Evolutionary conservation across 2,888 invertebrate species (phyloP).

Genomic region (Leucophenga maculata): DNA sequence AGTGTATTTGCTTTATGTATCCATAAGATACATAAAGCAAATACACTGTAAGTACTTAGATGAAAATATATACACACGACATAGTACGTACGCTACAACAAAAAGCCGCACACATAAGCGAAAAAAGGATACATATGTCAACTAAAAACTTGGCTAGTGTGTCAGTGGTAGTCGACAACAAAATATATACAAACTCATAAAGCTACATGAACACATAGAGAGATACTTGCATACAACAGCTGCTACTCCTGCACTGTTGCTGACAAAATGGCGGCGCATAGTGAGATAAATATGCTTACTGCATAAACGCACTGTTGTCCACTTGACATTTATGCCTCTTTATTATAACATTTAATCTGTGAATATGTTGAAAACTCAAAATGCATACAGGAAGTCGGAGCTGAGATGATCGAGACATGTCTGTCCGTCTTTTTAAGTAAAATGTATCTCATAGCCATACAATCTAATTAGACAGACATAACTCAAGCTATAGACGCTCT

Average conservation of each 20-base stretch:
- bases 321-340: conserved; percentile 45
- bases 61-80: too few relatives aligned
- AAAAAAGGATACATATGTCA: conserved; percentile 32
- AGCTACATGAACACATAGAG: not conserved
- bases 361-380: too few relatives aligned
- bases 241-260: conserved; percentile 17
- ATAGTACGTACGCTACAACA: not conserved
- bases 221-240: conserved; percentile 21
- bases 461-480: too few relatives aligned
- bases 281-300: conserved; percentile 32
- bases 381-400: too few relatives aligned
- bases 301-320: conserved; percentile 61
- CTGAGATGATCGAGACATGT: too few relatives aligned
- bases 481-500: too few relatives aligned
- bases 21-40: conserved; percentile 21
- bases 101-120: conserved; percentile 23
- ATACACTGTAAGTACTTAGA: conserved; percentile 10
- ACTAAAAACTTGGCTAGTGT: conserved; percentile 60
- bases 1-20: conserved; percentile 1
- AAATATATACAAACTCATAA: not conserved
- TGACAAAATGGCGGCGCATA: conserved; percentile 40
- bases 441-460: too few relatives aligned
- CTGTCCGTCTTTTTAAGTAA: conserved; percentile 11
- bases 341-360: not conserved
- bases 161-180: conserved; percentile 49